phyloP scores from a whole-genome alignment of 2,888 invertebrate genomes.

The Eristalinus sepulchralis region DNA sequence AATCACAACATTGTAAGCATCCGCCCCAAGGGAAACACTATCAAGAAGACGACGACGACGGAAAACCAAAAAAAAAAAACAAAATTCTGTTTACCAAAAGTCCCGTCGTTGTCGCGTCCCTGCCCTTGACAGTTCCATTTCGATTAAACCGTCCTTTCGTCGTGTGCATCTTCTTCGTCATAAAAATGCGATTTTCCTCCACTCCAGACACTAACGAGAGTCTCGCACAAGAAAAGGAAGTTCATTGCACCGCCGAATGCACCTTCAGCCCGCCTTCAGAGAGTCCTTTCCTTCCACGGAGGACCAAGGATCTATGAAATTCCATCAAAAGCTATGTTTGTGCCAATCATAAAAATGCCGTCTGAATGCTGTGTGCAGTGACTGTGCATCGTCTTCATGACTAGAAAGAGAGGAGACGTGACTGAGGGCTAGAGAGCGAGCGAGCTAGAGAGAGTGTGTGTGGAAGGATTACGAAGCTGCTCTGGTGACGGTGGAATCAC shows the following conservation, averaged over 20 bases:
- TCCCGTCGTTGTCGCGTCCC: neutral
- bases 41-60: neutral
- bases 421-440: neutral
- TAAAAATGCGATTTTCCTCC: neutral
- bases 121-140: conserved; percentile 24
- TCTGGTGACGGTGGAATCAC: conserved; percentile 41
- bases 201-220: conserved; percentile 24
- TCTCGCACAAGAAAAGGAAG: conserved; percentile 13
- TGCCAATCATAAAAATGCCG: conserved; percentile 62
- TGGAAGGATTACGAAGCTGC: neutral
- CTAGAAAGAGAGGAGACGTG: too few species aligned
- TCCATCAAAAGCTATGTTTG: conserved; percentile 63
- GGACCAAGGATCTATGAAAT: neutral
- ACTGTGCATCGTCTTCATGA: neutral
- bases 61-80: neutral
- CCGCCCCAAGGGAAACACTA: neutral
- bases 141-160: neutral
- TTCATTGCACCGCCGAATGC: conserved; percentile 30
- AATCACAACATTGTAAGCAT: neutral
- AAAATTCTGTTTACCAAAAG: neutral
- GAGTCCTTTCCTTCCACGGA: neutral
- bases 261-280: neutral
- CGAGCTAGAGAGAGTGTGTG: neutral
- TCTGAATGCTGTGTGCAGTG: conserved; percentile 29
- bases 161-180: neutral